Percentiles rank a stretch among this genome's conserved stretches.
These are phyloP conservation scores for Strix aluco DNA, from an alignment of 2,113 vertebrate genomes.

Conservation along the genomic window DNA sequence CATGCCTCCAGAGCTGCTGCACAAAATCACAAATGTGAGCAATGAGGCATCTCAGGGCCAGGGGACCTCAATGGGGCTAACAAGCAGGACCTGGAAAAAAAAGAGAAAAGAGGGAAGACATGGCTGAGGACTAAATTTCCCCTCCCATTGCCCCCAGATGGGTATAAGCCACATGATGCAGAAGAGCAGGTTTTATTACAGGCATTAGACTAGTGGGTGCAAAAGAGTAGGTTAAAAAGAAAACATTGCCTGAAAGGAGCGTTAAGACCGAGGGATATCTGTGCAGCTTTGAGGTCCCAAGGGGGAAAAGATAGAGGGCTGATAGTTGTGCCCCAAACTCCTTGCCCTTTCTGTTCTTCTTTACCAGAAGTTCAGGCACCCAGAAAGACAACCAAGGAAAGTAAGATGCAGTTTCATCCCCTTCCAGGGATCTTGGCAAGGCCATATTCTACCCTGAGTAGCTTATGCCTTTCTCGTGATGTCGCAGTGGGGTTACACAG, in stretches of 20 bases:
- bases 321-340: background rate
- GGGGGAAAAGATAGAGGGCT: background rate
- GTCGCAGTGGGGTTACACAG: background rate
- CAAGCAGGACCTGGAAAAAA: background rate
- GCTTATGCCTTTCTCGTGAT: background rate
- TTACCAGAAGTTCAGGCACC: background rate
- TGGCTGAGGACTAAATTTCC: background rate
- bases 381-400: background rate
- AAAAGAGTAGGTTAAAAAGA: background rate
- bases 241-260: background rate
- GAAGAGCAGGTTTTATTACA: background rate
- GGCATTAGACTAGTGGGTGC: background rate
- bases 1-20: background rate
- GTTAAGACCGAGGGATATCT: background rate
- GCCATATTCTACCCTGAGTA: background rate
- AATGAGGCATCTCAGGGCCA: background rate
- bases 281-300: background rate
- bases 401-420: background rate
- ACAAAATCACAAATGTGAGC: background rate
- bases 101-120: background rate
- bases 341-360: background rate
- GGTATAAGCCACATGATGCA: background rate
- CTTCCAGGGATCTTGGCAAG: background rate
- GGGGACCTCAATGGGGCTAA: background rate
- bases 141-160: background rate